Evolutionary conservation across 2,113 vertebrate species (phyloP).

Genomic region (Chloropsis hardwickii): DNA sequence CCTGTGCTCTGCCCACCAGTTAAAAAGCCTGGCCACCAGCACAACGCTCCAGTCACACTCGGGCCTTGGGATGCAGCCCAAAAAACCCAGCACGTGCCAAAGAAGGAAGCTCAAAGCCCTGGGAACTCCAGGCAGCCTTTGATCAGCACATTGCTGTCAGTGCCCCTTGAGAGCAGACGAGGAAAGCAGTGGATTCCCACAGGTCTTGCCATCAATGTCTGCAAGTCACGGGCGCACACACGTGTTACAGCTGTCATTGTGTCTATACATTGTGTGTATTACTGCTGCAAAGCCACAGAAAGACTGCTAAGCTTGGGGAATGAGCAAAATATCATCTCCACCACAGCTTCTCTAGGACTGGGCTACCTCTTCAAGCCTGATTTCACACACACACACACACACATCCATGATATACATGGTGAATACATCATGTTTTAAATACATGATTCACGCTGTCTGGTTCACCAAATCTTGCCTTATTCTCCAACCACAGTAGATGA

Average conservation of each 20-base stretch:
- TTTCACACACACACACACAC: neutral
- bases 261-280: no score
- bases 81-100: neutral
- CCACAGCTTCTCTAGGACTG: neutral
- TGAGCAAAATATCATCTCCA: neutral
- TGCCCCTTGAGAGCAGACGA: neutral
- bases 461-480: neutral
- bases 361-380: neutral
- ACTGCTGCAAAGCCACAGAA: neutral
- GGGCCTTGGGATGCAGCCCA: neutral
- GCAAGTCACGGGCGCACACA: neutral
- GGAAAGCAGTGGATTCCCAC: neutral
- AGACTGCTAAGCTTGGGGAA: neutral
- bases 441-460: neutral
- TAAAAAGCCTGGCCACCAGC: neutral
- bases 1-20: neutral
- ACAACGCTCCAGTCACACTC: neutral
- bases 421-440: neutral
- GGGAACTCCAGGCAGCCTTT: neutral
- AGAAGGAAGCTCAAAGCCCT: neutral
- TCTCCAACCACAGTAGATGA: neutral
- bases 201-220: neutral
- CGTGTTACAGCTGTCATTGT: neutral
- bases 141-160: neutral
- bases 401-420: neutral